Evolutionary conservation across 2,888 invertebrate species (phyloP).

Genomic region (Ectropis crepuscularia): DNA sequence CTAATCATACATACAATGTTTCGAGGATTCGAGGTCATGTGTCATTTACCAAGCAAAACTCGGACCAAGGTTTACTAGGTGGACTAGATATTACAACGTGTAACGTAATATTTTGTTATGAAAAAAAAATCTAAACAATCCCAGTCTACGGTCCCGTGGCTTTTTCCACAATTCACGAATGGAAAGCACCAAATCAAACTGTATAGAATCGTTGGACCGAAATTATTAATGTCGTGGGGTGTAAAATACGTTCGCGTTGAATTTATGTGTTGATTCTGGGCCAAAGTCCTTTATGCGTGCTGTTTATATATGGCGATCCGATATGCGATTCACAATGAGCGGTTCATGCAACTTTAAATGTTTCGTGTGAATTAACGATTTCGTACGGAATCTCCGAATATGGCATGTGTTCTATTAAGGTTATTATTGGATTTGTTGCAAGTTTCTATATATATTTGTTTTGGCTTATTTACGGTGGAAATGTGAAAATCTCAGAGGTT

Average conservation of each 20-base stretch:
- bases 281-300: constrained; percentile 25
- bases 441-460: no score
- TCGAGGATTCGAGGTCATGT: not conserved
- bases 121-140: no score
- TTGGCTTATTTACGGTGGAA: no score
- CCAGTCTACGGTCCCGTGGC: not conserved
- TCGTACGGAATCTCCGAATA: not conserved
- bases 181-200: constrained; percentile 20
- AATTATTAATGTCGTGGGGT: constrained; percentile 32
- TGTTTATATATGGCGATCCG: constrained; percentile 25
- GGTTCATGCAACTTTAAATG: constrained; percentile 4
- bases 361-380: not conserved
- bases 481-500: no score
- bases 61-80: no score
- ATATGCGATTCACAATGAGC: constrained; percentile 21
- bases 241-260: constrained; percentile 25
- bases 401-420: not conserved
- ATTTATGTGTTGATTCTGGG: constrained; percentile 32
- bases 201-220: constrained; percentile 25
- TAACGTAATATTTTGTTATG: no score
- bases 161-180: constrained; percentile 6
- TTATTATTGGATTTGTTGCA: not conserved
- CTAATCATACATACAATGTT: not conserved
- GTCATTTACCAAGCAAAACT: not conserved
- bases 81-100: no score